phyloP scores from a whole-genome alignment of 2,113 vertebrate genomes.

The Gopherus flavomarginatus region DNA sequence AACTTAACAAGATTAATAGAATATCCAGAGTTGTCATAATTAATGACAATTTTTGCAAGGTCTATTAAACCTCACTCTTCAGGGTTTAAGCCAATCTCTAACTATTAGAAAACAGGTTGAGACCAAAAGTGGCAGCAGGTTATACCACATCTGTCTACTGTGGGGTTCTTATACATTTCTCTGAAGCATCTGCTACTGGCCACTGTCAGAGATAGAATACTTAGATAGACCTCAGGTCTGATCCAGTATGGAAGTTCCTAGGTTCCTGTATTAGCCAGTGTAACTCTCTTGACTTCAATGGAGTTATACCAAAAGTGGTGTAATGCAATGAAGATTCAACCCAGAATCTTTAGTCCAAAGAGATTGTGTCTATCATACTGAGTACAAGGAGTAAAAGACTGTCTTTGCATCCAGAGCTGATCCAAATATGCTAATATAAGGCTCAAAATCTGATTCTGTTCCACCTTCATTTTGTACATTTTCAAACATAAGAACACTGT shows the following conservation, averaged over 20 bases:
- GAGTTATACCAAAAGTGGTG: not conserved
- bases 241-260: not conserved
- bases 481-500: not conserved
- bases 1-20: slow-evolving; percentile 58
- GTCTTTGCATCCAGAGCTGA: not conserved
- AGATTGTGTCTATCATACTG: not conserved
- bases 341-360: not conserved
- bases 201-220: no score
- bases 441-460: not conserved
- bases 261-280: not conserved
- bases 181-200: no score
- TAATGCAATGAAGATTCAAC: not conserved
- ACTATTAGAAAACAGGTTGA: not conserved
- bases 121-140: no score
- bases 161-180: no score
- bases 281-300: not conserved
- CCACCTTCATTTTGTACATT: not conserved
- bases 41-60: slow-evolving; percentile 36
- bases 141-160: no score
- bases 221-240: no score
- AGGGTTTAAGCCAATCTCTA: not conserved
- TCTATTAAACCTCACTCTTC: slow-evolving; percentile 8
- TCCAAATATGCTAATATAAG: not conserved
- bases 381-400: not conserved
- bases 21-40: slow-evolving; percentile 40